These are phyloP conservation scores for Yponomeuta malinellus DNA, from an alignment of 2,888 invertebrate genomes.

Conservation along the genomic window DNA sequence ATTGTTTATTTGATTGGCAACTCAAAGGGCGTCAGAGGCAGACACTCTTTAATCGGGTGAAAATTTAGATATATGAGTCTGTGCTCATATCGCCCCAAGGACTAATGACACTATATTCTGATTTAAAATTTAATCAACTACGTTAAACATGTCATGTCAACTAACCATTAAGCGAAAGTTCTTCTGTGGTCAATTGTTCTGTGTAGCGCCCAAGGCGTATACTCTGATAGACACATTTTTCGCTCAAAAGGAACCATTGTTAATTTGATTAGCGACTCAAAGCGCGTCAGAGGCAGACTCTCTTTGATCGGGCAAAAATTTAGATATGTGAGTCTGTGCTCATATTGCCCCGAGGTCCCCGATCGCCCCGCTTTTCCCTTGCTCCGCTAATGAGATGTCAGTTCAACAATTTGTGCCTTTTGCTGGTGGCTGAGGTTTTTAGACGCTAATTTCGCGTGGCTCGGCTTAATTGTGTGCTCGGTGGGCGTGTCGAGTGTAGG, in stretches of 20 bases:
- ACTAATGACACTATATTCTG: no score
- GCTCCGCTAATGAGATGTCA: conserved; percentile 75
- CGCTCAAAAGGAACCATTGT: conserved; percentile 70
- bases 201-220: not conserved
- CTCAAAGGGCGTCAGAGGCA: conserved; percentile 71
- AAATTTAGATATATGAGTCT: conserved; percentile 65
- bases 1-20: conserved; percentile 73
- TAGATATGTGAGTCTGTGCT: conserved; percentile 50
- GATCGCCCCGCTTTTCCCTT: conserved; percentile 26
- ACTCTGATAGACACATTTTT: conserved; percentile 74
- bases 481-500: no score
- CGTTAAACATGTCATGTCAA: no score
- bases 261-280: conserved; percentile 76
- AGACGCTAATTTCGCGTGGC: conserved; percentile 59
- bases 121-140: no score
- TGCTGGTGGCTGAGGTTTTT: conserved; percentile 68
- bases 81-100: not conserved
- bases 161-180: not conserved
- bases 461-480: conserved; percentile 47
- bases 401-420: conserved; percentile 74
- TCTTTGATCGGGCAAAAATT: conserved; percentile 74
- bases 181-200: not conserved
- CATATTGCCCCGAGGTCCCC: conserved; percentile 16
- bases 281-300: conserved; percentile 65
- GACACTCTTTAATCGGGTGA: conserved; percentile 70